These are phyloP conservation scores for Salmo trutta DNA, from an alignment of 2,797 vertebrate genomes.

Conservation along the genomic window DNA sequence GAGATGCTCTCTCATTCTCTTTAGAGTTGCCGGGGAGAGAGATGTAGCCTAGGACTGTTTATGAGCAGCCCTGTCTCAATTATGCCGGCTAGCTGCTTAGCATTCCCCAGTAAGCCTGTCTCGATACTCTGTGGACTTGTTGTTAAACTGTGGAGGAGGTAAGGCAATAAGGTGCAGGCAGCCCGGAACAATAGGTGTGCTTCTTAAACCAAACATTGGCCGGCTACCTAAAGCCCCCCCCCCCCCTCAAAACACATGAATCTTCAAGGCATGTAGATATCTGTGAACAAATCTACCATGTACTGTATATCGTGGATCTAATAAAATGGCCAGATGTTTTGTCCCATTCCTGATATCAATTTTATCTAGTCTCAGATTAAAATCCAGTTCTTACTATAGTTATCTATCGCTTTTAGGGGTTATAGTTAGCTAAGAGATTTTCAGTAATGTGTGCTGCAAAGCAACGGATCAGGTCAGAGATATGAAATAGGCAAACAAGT, in stretches of 20 bases:
- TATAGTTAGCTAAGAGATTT: not conserved
- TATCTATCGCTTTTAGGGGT: not conserved
- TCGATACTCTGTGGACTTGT: not conserved
- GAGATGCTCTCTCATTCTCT: constrained; percentile 32
- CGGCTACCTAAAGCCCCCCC: constrained; percentile 21
- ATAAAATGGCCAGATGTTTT: constrained; percentile 42
- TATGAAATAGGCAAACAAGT: too few relatives aligned
- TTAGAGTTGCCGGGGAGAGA: constrained; percentile 20
- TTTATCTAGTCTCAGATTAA: constrained; percentile 20
- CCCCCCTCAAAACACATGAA: not conserved
- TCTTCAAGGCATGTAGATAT: constrained; percentile 43
- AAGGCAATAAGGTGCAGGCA: not conserved
- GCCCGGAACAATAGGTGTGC: constrained; percentile 26
- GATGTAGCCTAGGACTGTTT: not conserved
- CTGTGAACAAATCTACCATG: constrained; percentile 44
- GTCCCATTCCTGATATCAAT: constrained; percentile 5
- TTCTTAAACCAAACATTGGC: constrained; percentile 36
- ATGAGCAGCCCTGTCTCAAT: constrained; percentile 1
- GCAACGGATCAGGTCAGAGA: too few relatives aligned
- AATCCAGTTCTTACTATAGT: not conserved
- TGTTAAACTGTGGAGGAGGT: not conserved
- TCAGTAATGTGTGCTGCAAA: too few relatives aligned
- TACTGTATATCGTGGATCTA: constrained; percentile 22
- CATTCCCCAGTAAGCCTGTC: not conserved
- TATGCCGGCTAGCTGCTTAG: constrained; percentile 2